These are phyloP conservation scores for Rhea americana DNA, from an alignment of 2,113 vertebrate genomes.

Conservation along the genomic window DNA sequence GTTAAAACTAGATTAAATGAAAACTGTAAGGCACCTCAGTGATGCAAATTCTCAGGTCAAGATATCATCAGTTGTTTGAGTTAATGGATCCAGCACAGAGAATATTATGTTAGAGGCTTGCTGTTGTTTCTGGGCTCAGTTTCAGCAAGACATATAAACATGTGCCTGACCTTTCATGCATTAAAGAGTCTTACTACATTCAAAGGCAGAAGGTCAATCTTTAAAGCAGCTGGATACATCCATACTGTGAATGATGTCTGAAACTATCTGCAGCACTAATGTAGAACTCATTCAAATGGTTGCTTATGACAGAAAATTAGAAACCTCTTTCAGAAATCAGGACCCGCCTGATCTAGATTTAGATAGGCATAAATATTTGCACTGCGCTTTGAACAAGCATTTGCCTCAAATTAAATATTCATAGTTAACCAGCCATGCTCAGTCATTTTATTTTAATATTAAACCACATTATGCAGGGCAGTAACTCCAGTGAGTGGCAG, in stretches of 20 bases:
- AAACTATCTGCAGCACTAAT: not conserved
- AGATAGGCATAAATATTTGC: not conserved
- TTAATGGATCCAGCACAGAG: not conserved
- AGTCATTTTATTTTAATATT: not conserved
- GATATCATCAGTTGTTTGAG: not conserved
- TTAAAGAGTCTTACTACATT: not conserved
- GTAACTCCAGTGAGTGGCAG: not conserved
- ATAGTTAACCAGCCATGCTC: not conserved
- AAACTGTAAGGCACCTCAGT: not conserved
- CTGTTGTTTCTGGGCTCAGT: not conserved
- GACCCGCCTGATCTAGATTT: not conserved
- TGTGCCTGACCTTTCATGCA: not conserved
- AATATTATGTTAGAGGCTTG: not conserved
- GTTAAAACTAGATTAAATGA: not conserved
- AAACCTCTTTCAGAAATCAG: not conserved
- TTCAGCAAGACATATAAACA: not conserved
- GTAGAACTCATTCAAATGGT: not conserved
- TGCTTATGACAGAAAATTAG: not conserved
- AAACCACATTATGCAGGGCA: not conserved
- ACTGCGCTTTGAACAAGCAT: not conserved
- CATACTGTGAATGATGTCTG: not conserved
- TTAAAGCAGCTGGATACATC: not conserved
- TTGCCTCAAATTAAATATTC: slow-evolving; percentile 1
- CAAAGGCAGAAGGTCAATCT: not conserved
- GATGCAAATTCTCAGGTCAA: not conserved